Evolutionary conservation across 2,113 vertebrate species (phyloP).

Genomic region (Tachysurus vachellii): DNA sequence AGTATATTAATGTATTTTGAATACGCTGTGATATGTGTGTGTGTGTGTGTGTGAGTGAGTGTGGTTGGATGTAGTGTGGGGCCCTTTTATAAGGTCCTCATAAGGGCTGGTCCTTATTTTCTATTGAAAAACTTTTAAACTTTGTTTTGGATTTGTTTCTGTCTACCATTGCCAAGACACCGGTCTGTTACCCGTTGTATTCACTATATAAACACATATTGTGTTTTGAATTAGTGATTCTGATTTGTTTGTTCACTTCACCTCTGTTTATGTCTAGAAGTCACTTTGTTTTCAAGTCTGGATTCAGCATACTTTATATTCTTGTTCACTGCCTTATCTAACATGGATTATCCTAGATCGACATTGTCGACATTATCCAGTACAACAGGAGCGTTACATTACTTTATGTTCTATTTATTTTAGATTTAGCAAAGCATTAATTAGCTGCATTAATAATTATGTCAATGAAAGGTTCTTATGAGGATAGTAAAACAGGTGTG

Average conservation of each 20-base stretch:
- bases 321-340: background rate
- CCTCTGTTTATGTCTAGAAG: conserved; percentile 1
- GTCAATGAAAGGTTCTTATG: background rate
- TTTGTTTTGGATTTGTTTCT: background rate
- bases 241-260: background rate
- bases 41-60: background rate
- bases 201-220: too few relatives aligned
- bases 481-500: background rate
- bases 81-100: background rate
- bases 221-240: background rate
- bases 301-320: background rate
- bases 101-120: background rate
- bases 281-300: background rate
- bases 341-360: background rate
- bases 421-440: background rate
- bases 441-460: background rate
- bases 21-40: background rate
- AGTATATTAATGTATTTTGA: background rate
- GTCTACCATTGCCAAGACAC: background rate
- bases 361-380: background rate
- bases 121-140: background rate
- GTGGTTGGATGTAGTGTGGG: background rate
- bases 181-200: conserved; percentile 7
- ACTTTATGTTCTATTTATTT: background rate
- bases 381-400: background rate